Evolutionary conservation across 2,888 invertebrate genomes (phyloP).

Genomic region (Nemotelus pantherinus): DNA sequence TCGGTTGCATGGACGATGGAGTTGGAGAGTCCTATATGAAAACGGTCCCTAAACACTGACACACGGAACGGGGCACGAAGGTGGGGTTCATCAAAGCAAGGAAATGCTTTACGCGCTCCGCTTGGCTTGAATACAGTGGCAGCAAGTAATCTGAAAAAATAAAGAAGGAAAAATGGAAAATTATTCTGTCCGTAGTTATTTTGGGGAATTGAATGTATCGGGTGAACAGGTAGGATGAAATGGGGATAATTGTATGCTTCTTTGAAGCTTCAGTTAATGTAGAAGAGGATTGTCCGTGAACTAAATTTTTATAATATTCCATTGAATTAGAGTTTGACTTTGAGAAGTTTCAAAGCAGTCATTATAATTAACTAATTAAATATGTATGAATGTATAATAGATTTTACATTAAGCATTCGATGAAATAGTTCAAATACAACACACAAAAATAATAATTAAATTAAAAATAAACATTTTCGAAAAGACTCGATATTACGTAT

Average conservation of each 20-base stretch:
- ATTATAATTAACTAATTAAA: too few relatives aligned
- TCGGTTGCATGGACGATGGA: conserved; percentile 78
- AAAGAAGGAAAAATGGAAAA: conserved; percentile 7
- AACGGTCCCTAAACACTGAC: conserved; percentile 79
- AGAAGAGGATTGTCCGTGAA: too few relatives aligned
- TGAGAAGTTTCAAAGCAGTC: too few relatives aligned
- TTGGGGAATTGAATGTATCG: background rate
- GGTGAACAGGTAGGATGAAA: background rate
- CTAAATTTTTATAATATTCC: too few relatives aligned
- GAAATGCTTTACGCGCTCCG: conserved; percentile 80
- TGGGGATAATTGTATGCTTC: background rate
- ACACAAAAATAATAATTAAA: too few relatives aligned
- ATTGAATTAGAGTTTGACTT: too few relatives aligned
- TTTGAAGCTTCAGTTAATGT: background rate
- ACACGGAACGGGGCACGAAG: conserved; percentile 81
- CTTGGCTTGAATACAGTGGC: conserved; percentile 84
- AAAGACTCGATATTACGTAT: too few relatives aligned
- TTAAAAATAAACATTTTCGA: too few relatives aligned
- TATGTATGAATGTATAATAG: too few relatives aligned
- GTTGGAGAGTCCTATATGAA: conserved; percentile 80
- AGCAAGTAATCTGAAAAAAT: conserved; percentile 70
- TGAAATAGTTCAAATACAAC: too few relatives aligned
- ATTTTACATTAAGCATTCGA: too few relatives aligned
- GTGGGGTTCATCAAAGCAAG: conserved; percentile 84
- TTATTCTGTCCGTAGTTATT: background rate